These are phyloP conservation scores for Coracias cyanogaster DNA, from an alignment of 2,797 vertebrate species.

Conservation along the genomic window DNA sequence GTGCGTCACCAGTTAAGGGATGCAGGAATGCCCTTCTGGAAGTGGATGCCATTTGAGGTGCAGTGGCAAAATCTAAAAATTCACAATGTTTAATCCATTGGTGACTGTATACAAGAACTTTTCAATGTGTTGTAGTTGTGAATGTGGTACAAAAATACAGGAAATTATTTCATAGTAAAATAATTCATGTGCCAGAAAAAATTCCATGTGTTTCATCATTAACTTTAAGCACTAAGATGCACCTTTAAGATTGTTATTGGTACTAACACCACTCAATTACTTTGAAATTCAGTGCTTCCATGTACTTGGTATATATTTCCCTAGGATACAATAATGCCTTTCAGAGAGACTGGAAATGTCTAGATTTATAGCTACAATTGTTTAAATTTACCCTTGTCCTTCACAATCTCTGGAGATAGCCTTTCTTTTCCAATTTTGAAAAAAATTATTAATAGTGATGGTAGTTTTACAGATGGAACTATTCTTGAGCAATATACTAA, in stretches of 20 bases:
- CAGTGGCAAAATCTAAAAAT: background rate
- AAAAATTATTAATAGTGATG: constrained; percentile 46
- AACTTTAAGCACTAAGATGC: background rate
- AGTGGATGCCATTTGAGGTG: background rate
- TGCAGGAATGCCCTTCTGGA: background rate
- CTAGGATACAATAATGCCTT: constrained; percentile 13
- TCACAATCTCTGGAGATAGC: constrained; percentile 1
- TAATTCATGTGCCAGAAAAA: constrained; percentile 12
- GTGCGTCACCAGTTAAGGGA: background rate
- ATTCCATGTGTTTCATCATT: background rate
- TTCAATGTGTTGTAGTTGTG: background rate
- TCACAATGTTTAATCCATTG: background rate
- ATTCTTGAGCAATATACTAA: constrained; percentile 7
- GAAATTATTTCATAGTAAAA: background rate
- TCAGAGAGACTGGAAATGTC: constrained; percentile 35
- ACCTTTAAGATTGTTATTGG: background rate
- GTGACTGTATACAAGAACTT: background rate
- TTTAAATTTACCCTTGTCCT: constrained; percentile 46
- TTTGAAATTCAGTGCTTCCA: constrained; percentile 43
- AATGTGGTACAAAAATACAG: background rate
- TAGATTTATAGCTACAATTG: constrained; percentile 48
- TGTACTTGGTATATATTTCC: constrained; percentile 36
- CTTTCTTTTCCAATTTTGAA: constrained; percentile 26
- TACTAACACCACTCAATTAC: background rate
- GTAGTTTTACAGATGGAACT: background rate